Base-by-base conservation (phyloP, 1,140 invertebrate species). In the Plodia interpunctella region DNA sequence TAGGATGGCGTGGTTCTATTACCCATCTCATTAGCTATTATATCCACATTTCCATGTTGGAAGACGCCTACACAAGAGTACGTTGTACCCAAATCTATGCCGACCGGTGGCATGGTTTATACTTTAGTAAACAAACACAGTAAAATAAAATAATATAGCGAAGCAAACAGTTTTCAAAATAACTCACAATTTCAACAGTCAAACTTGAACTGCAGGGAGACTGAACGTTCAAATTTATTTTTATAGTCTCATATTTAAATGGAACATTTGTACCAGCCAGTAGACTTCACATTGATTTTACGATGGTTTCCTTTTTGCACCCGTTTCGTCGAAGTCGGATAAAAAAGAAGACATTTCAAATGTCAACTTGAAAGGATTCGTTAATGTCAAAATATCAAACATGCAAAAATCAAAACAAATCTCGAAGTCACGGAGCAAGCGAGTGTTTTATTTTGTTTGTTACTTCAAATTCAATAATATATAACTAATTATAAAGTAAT, bases 21-120 rank as follows among this genome's bases (percentile, higher is more conserved):
- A 6, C 97, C 97, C 90, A 97, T 96, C 74, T 98, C 97, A 76
- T 98, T 98, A 68, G 96, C 96, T 70, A 98, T 97, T 67, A 98
- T 97, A 79, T 98, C 97, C 11, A 98, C 96, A 87, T 97, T 97
- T 49, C 95, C 96, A 77, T 97, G 92, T 70, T 95, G 80, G 77
- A 93, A 96, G 2, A 96, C 94, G 49, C 94, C 95, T 8, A 96
- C 95, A 68, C 95, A 96, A 38, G 94, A 95, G 80, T 95, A 96
- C 8, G 95, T 96, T 25, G 95, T 96, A 38, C 95, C 95, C 74
- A 95, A 90, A 90, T 95, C 94, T 70, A 95, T 95, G 72, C 94
- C 94, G 78, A 95, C 92, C 54, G 94, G 93, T 65, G 91, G 90
- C 83, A 91, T 86, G 72, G 90, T 90, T 70, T 63, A 19, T 65